Base-by-base conservation (phyloP, 2,113 vertebrate species). In the Microcebus lehilahytsara region DNA sequence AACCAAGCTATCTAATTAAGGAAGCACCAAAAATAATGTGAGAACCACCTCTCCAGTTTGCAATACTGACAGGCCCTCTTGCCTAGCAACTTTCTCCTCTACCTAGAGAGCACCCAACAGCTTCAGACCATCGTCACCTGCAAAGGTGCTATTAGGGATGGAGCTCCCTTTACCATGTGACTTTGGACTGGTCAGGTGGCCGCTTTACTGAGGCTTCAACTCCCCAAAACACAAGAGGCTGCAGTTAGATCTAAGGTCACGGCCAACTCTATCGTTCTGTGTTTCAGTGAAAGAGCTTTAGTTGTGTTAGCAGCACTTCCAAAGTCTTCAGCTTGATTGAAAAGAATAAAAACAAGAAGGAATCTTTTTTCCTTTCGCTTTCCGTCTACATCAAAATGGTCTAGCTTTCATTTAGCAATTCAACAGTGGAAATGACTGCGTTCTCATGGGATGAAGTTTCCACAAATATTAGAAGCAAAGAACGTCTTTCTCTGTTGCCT, bases 341-440 rank as follows among this genome's bases (percentile, higher is more conserved):
- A 42, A 27, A 51, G 8, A 91, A 91, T 34, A 66, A 79, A 19
- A 89, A 30, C 66, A 46, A 86, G 5, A 89, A 92, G 91, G 27
- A 81, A 67, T 27, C 51, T 85, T 37, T 81, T n/a, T 79, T 89
- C 27, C 9, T 64, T 83, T 34, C 72, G 77, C 13, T 53, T 85
- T 46, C 81, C 42, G 3, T 22, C 77, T 51, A 66, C 3, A 32
- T n/a, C 89, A 94, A 96, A 92, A 46, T 42, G 6, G 5, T 19
- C 95, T 89, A 34, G 19, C 40, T 81, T 95, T 88, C n/a, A 67
- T 74, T 86, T 95, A 37, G 25, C 62, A 81, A 23, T 66, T 96
- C 69, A 85, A 17, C 7, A 37, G 89, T 51, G 56, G 19, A 80
- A 91, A 88, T 92, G 34, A 92, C 25, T 32, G 17, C 62, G 89